Evolutionary conservation across 2,888 invertebrate genomes (phyloP), one percentile per base, ranked within the genome.

Genomic region (Philereme vetulata): DNA sequence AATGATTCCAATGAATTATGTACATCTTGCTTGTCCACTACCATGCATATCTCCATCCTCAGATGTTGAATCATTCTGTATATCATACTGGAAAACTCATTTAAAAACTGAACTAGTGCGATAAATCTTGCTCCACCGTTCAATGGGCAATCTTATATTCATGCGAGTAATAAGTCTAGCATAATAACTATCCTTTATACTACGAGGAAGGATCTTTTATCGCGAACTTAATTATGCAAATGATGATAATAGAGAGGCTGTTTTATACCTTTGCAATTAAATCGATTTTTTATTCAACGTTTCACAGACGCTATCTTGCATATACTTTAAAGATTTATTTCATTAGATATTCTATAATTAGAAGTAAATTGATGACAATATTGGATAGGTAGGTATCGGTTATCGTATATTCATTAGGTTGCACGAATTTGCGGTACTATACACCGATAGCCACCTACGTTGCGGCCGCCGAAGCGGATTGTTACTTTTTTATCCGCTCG

Each of bases 371-470:
- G 2, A 21, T 21, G 21, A 1, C 21, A 21, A 21, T 21, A 21
- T 21, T 1, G 21, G 21, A 21, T 21, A 21, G 21, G 21, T 21
- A 21, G 21, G 21, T 21, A 21, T 21, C 21, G 21, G 21, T 21
- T 21, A 21, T 21, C 21, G 21, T 21, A 21, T 21, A 21, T 21
- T 21, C 21, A 1, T 21, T 21, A 40, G 50, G 46, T 76, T 75
- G 77, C 74, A 76, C 74, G 74, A 76, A 77, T 74, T 79, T 74
- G 73, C 74, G 75, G 77, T 21, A 21, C 21, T 21, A 21, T 21
- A 84, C 53, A 62, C 74, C 77, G 84, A 82, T 83, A 86, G 81
- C 82, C 83, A 85, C 81, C 85, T 81, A 83, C 82, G 80, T 78
- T 76, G 82, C 76, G 72, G 72, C 60, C 52, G 70, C 51, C 71